Base-by-base conservation (phyloP, 1,140 invertebrate genomes). In the Drosophila subpulchrella region DNA sequence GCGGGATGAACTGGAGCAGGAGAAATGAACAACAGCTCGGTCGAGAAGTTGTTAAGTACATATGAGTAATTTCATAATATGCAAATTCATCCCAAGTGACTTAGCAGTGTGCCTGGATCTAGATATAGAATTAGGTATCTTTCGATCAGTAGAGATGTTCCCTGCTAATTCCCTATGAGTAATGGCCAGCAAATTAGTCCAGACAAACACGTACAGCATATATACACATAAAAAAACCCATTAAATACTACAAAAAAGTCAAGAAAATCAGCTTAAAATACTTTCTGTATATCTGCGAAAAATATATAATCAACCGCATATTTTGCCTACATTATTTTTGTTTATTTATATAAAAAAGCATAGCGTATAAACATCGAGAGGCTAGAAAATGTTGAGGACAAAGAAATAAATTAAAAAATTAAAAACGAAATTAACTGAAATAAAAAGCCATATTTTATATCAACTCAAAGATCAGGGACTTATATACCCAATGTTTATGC, bases 381-480 rank as follows among this genome's bases (percentile, higher is more conserved):
- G 47, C 34, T 30, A 71, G 11, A 44, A 38, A 48, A 58, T 34
- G 30, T 54, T 74, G 55, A 85, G 76, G 77, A 83, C 72, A 85
- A 70, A 70, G 41, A 68, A 73, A 77, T 85, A 77, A 85, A 85
- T 77, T 55, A 13, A 50, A 51, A 53, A 44, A 68, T 50, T 56
- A 17, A 41, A 17, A 12, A 15, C 27, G 10, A 34, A 53, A 61
- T 39, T 51, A 8, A 57, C n/a, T 39, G 11, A 55, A 56, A 36
- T 42, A 41, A 72, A 48, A 55, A 41, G 48, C 34, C 30, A 44
- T 20, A 44, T 34, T 47, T 20, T 20, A 60, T 54, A 30, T n/a
- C 30, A 27, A 12, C 4, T 11, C 3, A 59, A 10, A 46, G 41
- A 38, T 46, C 56, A 61, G 62, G 42, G n/a, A 30, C 17, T 15